Conservation (phyloP, 2,888 invertebrate genomes). For the Thelaira solivaga region DNA sequence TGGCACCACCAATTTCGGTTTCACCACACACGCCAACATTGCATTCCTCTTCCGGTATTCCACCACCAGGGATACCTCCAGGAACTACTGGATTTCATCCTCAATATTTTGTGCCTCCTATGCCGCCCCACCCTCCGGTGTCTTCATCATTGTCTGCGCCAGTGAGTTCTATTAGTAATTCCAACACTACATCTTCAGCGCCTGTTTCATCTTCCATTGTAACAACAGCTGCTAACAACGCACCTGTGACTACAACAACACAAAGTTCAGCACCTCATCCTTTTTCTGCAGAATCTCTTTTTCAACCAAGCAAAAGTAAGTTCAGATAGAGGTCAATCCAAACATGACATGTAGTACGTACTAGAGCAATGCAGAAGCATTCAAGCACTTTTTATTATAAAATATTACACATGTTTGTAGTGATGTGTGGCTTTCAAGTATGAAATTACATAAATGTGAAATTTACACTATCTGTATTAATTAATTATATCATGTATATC, state of each 20-base stretch:
- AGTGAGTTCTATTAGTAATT: slow-evolving; percentile 54
- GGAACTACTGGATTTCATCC: slow-evolving; percentile 67
- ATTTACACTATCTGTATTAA: no score
- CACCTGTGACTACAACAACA: slow-evolving; percentile 60
- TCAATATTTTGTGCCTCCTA: slow-evolving; percentile 61
- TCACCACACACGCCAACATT: slow-evolving; percentile 72
- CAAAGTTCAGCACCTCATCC: slow-evolving; percentile 85
- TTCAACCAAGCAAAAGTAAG: slow-evolving; percentile 86
- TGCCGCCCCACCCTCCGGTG: slow-evolving; percentile 50
- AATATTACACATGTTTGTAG: no score
- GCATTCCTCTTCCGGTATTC: slow-evolving; percentile 82
- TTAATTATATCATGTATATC: no score
- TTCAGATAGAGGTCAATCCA: no score
- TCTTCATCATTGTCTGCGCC: slow-evolving; percentile 42
- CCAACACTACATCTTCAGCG: slow-evolving; percentile 63
- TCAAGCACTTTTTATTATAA: no score
- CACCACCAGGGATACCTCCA: slow-evolving; percentile 78
- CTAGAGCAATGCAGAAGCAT: no score
- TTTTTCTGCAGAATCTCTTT: slow-evolving; percentile 91
- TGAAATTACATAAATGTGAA: no score
- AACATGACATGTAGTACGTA: no score
- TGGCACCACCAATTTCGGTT: slow-evolving; percentile 77
- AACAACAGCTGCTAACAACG: slow-evolving; percentile 65
- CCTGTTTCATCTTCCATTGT: slow-evolving; percentile 58
- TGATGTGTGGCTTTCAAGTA: no score